Conservation (phyloP, 2,797 vertebrate species). For the Merluccius polli region DNA sequence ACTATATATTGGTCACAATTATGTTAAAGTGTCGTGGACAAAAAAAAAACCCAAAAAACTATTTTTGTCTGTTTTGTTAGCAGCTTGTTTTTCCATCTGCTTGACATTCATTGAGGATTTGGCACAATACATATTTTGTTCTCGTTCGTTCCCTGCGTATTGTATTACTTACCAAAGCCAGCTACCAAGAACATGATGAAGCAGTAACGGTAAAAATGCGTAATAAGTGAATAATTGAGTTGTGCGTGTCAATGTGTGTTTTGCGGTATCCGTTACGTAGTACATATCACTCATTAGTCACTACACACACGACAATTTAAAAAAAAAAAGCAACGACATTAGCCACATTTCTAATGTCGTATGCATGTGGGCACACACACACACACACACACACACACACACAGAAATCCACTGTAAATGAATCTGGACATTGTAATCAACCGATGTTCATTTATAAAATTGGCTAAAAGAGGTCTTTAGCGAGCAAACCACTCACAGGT, state of each 20-base stretch:
- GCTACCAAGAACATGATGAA: not conserved
- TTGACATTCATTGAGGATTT: not conserved
- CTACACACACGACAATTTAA: not conserved
- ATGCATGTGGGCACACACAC: not conserved
- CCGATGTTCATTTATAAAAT: not conserved
- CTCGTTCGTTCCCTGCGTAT: not conserved
- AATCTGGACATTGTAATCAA: not conserved
- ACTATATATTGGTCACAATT: not conserved
- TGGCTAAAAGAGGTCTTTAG: slow-evolving; percentile 1
- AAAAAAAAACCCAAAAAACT: not conserved
- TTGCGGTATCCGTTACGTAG: not conserved
- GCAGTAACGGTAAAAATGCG: not conserved
- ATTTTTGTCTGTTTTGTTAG: not conserved
- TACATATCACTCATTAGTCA: not conserved
- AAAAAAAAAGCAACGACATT: too few species aligned
- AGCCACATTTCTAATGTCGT: not conserved
- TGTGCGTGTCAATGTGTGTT: not conserved
- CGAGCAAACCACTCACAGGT: not conserved
- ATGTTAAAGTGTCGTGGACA: not conserved
- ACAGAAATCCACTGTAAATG: not conserved
- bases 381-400: not conserved
- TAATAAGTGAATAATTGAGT: not conserved
- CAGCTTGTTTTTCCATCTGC: not conserved
- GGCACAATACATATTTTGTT: not conserved
- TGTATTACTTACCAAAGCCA: not conserved